Base-by-base conservation (phyloP, 2,888 invertebrate species). In the Brenthis ino region DNA sequence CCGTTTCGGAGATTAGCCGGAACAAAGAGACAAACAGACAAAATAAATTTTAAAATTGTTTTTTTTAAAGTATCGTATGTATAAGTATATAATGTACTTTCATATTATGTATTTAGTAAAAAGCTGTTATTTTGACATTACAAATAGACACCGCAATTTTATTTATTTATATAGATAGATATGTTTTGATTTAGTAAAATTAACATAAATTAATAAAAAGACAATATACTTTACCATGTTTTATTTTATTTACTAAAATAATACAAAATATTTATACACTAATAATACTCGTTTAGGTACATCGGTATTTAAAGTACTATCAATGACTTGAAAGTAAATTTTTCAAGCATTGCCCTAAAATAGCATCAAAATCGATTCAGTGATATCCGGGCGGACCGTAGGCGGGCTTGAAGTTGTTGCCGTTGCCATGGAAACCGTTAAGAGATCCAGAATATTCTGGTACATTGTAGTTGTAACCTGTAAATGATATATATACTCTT, bases 331-430 rank as follows among this genome's bases (percentile, higher is more conserved):
- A 28, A 48, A 48, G 58, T 54, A 33, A 33, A 37, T 11, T 28
- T 60, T 48, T 54, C 43, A 66, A 11, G 3, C 20, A n/a, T 16
- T 65, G 37, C 37, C 47, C 37, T 16, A 57, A 47, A 64, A 54
- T n/a, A 37, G 20, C 47, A 64, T 57, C 20, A 24, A 57, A 68
- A 47, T 43, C 20, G 2, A 20, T 53, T 84, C 80, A 88, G 28
- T 93, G 88, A 74, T 89, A 90, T 11, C 87, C 85, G 1, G 91
- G 85, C 5, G 88, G 83, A 68, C 91, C 92, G 74, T 93, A 93
- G 0, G 87, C 83, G 6, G 72, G 72, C 24, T 61, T 64, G 57
- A 67, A 69, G 12, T 61, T 68, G 70, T 55, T 70, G 54, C 77
- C 77, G 79, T 81, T 82, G 70, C 84, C 83, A 64, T 85, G 82